These are phyloP conservation scores for Bimastos eiseni DNA, from an alignment of 2,888 invertebrate species.

Conservation along the genomic window DNA sequence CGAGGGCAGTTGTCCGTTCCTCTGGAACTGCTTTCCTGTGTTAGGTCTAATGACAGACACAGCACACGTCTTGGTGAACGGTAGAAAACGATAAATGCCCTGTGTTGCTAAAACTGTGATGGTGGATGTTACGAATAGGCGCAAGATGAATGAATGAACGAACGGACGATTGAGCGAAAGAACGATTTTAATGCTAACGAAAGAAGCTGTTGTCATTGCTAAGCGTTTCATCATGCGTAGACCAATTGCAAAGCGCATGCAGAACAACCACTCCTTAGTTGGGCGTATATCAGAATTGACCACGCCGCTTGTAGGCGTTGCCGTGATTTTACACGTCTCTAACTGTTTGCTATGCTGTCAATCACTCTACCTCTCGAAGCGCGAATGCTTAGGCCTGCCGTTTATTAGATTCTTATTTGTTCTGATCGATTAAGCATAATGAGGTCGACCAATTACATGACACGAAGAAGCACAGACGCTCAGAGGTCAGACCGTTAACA, in stretches of 20 bases:
- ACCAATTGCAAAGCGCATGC: not conserved
- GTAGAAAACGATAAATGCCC: too few relatives aligned
- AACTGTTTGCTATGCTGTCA: not conserved
- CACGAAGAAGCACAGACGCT: not conserved
- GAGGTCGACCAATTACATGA: not conserved
- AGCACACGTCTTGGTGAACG: too few relatives aligned
- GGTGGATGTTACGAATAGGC: not conserved
- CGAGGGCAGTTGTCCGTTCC: too few relatives aligned
- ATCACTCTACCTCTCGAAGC: not conserved
- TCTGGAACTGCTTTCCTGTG: too few relatives aligned
- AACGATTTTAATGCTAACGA: not conserved
- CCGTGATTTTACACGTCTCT: not conserved
- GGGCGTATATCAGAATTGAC: not conserved
- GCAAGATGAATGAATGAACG: not conserved
- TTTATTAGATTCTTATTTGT: not conserved
- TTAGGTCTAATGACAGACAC: too few relatives aligned
- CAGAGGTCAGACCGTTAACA: not conserved
- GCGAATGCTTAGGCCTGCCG: not conserved
- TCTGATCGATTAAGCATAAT: not conserved
- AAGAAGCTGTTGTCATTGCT: not conserved
- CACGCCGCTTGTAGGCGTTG: not conserved
- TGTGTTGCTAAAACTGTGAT: not conserved
- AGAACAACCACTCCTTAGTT: constrained; percentile 13
- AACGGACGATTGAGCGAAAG: not conserved
- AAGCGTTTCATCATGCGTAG: not conserved